Evolutionary conservation across 2,113 vertebrate species (phyloP).

Genomic region (Oxyruncus cristatus): DNA sequence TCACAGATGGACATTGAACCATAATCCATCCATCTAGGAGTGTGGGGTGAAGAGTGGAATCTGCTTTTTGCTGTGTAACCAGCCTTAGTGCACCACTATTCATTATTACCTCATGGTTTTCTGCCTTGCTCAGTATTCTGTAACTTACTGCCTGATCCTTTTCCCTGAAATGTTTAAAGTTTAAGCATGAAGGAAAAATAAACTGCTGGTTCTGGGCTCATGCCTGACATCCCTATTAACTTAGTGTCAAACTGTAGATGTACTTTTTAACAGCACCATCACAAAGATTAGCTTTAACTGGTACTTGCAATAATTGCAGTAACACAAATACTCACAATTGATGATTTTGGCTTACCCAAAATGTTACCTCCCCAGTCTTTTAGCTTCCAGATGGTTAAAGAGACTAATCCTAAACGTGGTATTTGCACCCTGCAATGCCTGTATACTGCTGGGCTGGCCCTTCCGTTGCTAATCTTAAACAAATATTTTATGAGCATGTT

Average conservation of each 20-base stretch:
- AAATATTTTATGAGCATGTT: constrained; percentile 29
- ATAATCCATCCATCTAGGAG: constrained; percentile 5
- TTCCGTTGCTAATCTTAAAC: constrained; percentile 8
- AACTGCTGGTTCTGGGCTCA: not conserved
- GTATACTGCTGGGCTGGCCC: not conserved
- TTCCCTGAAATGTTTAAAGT: not conserved
- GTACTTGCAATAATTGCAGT: not conserved
- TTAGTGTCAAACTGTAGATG: not conserved
- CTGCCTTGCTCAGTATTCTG: not conserved
- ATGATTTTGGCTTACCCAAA: not conserved
- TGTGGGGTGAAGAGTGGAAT: not conserved
- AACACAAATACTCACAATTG: not conserved
- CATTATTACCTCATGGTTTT: not conserved
- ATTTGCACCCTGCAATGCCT: not conserved
- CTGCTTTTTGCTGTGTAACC: not conserved
- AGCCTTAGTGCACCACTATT: not conserved
- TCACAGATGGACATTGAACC: not conserved
- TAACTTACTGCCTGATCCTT: not conserved
- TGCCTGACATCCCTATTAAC: not conserved
- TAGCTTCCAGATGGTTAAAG: not conserved
- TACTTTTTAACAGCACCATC: not conserved
- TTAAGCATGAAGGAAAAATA: not conserved
- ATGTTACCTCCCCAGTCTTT: not conserved
- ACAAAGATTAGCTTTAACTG: not conserved
- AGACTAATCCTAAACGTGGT: not conserved